These are phyloP conservation scores for Mylabris phalerata DNA, from an alignment of 1,140 invertebrate species.

Conservation along the genomic window DNA sequence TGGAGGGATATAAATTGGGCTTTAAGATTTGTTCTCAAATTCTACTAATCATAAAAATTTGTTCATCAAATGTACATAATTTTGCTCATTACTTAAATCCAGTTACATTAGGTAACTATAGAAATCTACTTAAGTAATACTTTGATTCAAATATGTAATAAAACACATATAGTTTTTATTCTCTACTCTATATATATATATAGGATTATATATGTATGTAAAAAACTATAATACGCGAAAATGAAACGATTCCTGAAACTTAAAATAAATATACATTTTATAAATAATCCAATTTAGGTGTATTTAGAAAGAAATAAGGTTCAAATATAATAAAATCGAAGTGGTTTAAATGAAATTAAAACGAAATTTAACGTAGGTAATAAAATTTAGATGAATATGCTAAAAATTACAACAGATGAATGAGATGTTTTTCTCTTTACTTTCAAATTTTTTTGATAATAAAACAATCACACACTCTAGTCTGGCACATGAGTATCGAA, in stretches of 20 bases:
- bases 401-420: not conserved
- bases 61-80: conserved; percentile 16
- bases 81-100: conserved; percentile 1
- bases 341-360: not conserved
- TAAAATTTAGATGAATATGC: not conserved
- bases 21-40: conserved; percentile 1
- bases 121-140: conserved; percentile 22
- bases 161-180: conserved; percentile 2
- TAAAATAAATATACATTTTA: not conserved
- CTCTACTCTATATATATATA: conserved; percentile 6
- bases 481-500: conserved; percentile 39
- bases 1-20: conserved; percentile 21
- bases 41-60: conserved; percentile 5
- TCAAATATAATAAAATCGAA: not conserved
- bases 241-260: not conserved
- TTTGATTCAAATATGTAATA: conserved; percentile 16
- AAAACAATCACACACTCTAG: conserved; percentile 24
- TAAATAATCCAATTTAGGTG: not conserved
- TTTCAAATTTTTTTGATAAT: not conserved
- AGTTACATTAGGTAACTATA: conserved; percentile 21
- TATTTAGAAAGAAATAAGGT: not conserved
- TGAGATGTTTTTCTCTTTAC: not conserved
- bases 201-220: not conserved
- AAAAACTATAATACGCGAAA: not conserved
- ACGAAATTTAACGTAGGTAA: too few relatives aligned